A percentile compares a stretch with the other conserved stretches of the same genome.
Conservation (phyloP, 2,888 invertebrate species). For the Drosophila mulleri region DNA sequence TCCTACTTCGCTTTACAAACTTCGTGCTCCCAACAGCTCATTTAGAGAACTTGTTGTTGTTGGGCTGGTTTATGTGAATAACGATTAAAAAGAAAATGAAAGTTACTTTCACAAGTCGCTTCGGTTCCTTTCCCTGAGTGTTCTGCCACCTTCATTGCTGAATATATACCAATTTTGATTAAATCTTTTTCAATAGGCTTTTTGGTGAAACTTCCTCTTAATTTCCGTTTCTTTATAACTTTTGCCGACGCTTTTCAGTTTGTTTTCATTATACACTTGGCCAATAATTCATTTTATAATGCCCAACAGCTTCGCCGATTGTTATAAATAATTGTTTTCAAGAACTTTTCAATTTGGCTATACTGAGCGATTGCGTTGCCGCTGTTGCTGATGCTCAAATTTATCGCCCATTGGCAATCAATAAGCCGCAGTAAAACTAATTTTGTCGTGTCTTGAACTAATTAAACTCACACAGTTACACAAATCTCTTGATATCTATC, state of each 20-base stretch:
- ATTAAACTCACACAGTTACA: slow-evolving; percentile 58
- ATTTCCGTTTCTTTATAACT: slow-evolving; percentile 6
- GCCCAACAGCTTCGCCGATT: slow-evolving; percentile 21
- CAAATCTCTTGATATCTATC: slow-evolving; percentile 15
- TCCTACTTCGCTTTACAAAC: neutral
- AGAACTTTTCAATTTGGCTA: slow-evolving; percentile 61
- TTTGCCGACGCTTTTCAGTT: slow-evolving; percentile 9
- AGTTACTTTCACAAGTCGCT: slow-evolving; percentile 3
- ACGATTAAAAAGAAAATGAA: neutral
- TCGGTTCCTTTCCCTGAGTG: neutral
- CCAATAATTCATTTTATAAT: slow-evolving; percentile 33
- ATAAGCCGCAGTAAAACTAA: slow-evolving; percentile 67
- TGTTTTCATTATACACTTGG: slow-evolving; percentile 12
- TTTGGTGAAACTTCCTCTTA: neutral
- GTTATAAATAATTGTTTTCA: slow-evolving; percentile 40
- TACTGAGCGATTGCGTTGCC: slow-evolving; percentile 9
- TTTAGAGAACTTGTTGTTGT: neutral
- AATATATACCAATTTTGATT: slow-evolving; percentile 9
- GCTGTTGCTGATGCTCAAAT: slow-evolving; percentile 40
- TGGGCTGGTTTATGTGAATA: neutral
- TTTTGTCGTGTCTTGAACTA: slow-evolving; percentile 73
- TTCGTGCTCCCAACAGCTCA: neutral
- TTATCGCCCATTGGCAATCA: slow-evolving; percentile 69
- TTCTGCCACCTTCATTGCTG: neutral
- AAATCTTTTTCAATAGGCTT: slow-evolving; percentile 8